These are phyloP conservation scores for Ovibos moschatus DNA, from an alignment of 2,113 vertebrate species.

Conservation along the genomic window DNA sequence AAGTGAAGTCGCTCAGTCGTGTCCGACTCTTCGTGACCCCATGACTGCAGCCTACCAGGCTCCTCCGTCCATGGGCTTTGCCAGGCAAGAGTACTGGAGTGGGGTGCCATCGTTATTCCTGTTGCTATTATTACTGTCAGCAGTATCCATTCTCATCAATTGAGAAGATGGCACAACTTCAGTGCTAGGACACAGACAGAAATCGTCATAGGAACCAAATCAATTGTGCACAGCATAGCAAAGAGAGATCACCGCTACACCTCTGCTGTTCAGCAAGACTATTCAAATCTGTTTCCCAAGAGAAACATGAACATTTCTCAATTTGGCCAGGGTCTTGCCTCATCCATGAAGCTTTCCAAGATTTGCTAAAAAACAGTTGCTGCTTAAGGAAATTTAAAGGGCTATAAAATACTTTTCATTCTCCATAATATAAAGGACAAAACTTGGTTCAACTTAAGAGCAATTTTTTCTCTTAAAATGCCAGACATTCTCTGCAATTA, in stretches of 20 bases:
- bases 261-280: not conserved
- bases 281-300: not conserved
- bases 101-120: not conserved
- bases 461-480: not conserved
- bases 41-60: too few relatives aligned
- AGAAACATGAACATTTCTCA: not conserved
- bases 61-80: too few relatives aligned
- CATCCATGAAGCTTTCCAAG: not conserved
- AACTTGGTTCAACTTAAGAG: not conserved
- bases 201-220: not conserved
- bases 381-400: not conserved
- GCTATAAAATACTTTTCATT: not conserved
- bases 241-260: not conserved
- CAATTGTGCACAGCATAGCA: not conserved
- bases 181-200: not conserved
- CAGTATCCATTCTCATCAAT: not conserved
- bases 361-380: not conserved
- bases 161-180: not conserved
- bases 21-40: too few relatives aligned
- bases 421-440: not conserved
- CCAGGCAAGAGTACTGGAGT: too few relatives aligned
- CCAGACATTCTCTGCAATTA: not conserved
- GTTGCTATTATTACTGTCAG: not conserved
- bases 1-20: too few relatives aligned
- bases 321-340: not conserved